Conservation (phyloP, 2,113 vertebrate species). For the Laticauda laticaudata region DNA sequence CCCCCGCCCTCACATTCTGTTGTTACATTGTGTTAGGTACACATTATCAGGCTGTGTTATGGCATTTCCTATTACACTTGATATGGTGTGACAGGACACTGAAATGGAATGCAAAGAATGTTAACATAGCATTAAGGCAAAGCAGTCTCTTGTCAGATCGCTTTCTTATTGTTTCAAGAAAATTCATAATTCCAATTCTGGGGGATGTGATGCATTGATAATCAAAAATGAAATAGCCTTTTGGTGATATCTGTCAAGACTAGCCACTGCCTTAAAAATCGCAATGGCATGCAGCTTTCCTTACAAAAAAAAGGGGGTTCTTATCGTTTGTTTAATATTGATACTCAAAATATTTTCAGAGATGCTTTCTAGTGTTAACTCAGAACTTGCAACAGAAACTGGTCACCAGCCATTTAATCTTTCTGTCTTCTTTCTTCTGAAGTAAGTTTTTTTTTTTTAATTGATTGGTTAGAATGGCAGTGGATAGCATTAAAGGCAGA, state of each 20-base stretch:
- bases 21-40: neutral
- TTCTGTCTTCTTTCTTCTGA: neutral
- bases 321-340: neutral
- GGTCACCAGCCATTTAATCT: neutral
- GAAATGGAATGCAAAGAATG: conserved; percentile 23
- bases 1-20: neutral
- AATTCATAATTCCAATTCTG: neutral
- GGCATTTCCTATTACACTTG: neutral
- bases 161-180: conserved; percentile 15
- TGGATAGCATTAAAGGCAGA: neutral
- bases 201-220: neutral
- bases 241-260: neutral
- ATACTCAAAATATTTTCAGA: neutral
- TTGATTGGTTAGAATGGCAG: neutral
- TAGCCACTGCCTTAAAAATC: neutral
- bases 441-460: neutral
- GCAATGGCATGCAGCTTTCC: neutral
- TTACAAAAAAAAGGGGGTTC: neutral
- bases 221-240: neutral
- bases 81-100: neutral
- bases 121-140: neutral
- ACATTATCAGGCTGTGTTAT: conserved; percentile 6
- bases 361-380: neutral
- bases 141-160: neutral
- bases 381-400: neutral